These are phyloP conservation scores for Gorsachius goisagi DNA, from an alignment of 2,113 vertebrate genomes.

Conservation along the genomic window DNA sequence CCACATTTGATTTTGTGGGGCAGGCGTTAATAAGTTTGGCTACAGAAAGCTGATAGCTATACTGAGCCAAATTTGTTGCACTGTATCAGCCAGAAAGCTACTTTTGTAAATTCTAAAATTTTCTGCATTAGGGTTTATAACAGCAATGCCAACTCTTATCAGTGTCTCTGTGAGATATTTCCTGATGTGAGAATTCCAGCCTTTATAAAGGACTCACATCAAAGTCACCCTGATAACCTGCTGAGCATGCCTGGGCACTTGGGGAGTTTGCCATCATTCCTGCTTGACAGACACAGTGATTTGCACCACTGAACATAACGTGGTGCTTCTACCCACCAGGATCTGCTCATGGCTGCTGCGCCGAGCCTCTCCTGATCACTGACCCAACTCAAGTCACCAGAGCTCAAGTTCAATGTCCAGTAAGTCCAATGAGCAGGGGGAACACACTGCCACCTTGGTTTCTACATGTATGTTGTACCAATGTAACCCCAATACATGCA, in stretches of 20 bases:
- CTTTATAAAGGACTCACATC: background rate
- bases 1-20: conserved; percentile 22
- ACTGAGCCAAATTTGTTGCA: conserved; percentile 34
- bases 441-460: background rate
- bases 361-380: background rate
- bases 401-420: background rate
- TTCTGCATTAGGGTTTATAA: conserved; percentile 5
- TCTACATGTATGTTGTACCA: background rate
- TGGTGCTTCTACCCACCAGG: background rate
- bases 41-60: conserved; percentile 24
- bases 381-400: background rate
- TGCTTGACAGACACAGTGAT: background rate
- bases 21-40: conserved; percentile 39
- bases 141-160: background rate
- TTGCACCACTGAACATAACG: background rate
- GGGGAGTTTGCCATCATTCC: background rate
- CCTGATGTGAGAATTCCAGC: background rate
- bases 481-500: background rate
- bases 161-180: background rate
- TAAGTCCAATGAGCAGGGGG: background rate
- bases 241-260: background rate
- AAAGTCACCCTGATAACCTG: background rate
- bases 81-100: conserved; percentile 24
- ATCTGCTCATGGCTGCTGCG: background rate
- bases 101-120: background rate